Conservation (phyloP, 2,888 invertebrate species). For the Exocentrus adspersus region DNA sequence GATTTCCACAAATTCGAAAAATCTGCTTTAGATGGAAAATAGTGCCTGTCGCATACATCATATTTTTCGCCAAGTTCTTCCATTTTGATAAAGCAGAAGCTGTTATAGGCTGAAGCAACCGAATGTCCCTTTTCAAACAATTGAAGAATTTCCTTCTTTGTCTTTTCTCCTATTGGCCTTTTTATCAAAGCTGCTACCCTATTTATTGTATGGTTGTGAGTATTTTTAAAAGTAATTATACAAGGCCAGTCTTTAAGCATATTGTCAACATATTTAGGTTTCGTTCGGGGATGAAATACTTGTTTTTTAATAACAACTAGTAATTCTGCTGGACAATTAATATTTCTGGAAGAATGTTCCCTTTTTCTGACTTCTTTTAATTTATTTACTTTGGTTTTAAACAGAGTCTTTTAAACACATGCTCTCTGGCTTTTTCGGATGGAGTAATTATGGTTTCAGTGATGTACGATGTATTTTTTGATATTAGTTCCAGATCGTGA, state of each 20-base stretch:
- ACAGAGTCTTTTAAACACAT: constrained; percentile 30
- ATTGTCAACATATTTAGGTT: constrained; percentile 7
- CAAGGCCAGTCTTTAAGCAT: constrained; percentile 21
- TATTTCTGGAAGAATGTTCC: constrained; percentile 23
- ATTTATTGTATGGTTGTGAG: constrained; percentile 24
- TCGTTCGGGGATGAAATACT: not conserved
- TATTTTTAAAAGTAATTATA: constrained; percentile 14
- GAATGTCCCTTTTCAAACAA: constrained; percentile 23
- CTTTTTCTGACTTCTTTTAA: constrained; percentile 5
- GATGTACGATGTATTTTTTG: constrained; percentile 20
- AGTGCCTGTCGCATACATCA: constrained; percentile 12
- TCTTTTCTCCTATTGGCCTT: constrained; percentile 15
- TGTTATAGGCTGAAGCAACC: constrained; percentile 28
- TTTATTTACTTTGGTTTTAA: constrained; percentile 26
- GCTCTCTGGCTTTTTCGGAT: constrained; percentile 5
- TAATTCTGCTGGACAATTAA: constrained; percentile 30
- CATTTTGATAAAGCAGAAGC: constrained; percentile 19
- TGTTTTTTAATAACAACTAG: constrained; percentile 19
- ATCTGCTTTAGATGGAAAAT: constrained; percentile 22
- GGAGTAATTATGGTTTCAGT: constrained; percentile 15
- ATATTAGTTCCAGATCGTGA: not conserved
- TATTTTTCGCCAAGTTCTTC: constrained; percentile 22
- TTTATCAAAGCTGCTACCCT: constrained; percentile 19
- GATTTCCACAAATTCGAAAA: constrained; percentile 21
- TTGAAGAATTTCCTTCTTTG: constrained; percentile 16